These are phyloP conservation scores for Taxidea taxus DNA, from an alignment of 2,113 vertebrate species.

Conservation along the genomic window DNA sequence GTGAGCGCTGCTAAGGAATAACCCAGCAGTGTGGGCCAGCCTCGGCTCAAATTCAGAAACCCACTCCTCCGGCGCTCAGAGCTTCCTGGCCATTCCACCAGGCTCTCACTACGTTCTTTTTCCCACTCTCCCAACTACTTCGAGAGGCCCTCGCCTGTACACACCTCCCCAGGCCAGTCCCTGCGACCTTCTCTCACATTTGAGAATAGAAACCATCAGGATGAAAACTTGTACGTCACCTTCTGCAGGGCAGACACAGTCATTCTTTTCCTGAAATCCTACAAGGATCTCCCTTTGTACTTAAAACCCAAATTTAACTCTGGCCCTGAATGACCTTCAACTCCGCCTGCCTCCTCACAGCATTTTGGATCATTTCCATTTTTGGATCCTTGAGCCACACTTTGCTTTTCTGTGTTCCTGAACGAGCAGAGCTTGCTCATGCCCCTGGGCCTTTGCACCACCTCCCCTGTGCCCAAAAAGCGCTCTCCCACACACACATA, in stretches of 20 bases:
- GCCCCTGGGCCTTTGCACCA: neutral
- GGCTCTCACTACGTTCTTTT: neutral
- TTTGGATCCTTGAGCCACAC: neutral
- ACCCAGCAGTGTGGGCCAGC: neutral
- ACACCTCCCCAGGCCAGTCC: too few relatives aligned
- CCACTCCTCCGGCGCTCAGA: neutral
- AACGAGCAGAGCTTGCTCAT: neutral
- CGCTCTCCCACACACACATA: neutral
- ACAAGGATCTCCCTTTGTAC: neutral
- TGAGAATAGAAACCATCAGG: neutral
- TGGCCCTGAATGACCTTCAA: neutral
- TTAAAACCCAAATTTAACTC: neutral
- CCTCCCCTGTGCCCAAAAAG: too few relatives aligned
- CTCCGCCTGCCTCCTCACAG: neutral
- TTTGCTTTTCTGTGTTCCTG: neutral
- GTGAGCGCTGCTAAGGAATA: neutral
- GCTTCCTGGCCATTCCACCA: too few relatives aligned
- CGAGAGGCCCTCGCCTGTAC: neutral
- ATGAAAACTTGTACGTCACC: neutral
- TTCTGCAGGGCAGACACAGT: neutral
- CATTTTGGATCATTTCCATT: neutral
- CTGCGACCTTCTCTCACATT: neutral
- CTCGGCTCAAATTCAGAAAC: neutral
- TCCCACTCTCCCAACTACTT: neutral
- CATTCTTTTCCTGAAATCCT: neutral